phyloP scores from a whole-genome alignment of 1,140 invertebrate species.

The Drosophila rufa region DNA sequence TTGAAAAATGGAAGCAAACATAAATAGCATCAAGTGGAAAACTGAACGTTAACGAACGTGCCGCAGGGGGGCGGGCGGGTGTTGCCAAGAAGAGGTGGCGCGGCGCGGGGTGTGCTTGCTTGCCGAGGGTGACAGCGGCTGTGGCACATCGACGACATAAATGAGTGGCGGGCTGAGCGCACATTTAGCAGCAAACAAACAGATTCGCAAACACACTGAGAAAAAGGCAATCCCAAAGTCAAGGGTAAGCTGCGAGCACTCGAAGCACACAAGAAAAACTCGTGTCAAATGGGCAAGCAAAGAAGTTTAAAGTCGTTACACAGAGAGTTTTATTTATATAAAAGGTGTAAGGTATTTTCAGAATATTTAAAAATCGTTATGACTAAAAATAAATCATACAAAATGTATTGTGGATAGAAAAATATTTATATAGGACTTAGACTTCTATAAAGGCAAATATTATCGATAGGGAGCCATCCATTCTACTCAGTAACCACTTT shows the following conservation, averaged over 20 bases:
- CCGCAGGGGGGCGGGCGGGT: neutral
- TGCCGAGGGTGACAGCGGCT: slow-evolving; percentile 50
- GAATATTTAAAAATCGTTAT: neutral
- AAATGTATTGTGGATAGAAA: too few species aligned
- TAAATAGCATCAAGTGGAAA: slow-evolving; percentile 84
- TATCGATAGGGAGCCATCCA: too few species aligned
- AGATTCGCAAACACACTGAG: slow-evolving; percentile 51
- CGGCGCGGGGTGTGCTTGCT: slow-evolving; percentile 19
- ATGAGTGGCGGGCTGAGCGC: slow-evolving; percentile 81
- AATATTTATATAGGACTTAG: neutral
- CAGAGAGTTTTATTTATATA: neutral
- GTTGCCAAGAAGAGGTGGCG: slow-evolving; percentile 17
- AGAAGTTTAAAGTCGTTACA: slow-evolving; percentile 19
- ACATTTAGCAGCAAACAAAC: slow-evolving; percentile 82
- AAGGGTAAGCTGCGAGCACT: slow-evolving; percentile 29
- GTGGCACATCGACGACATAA: slow-evolving; percentile 80
- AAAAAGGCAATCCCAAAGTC: slow-evolving; percentile 40
- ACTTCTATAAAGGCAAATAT: too few species aligned
- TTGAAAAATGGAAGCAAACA: slow-evolving; percentile 84
- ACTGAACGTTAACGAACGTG: slow-evolving; percentile 79
- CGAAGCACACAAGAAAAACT: slow-evolving; percentile 26
- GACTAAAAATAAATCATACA: neutral
- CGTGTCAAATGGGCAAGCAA: slow-evolving; percentile 15
- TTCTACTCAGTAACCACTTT: neutral
- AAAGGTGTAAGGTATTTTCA: neutral